phyloP scores from a whole-genome alignment of 2,113 vertebrate species.

The Parus major region DNA sequence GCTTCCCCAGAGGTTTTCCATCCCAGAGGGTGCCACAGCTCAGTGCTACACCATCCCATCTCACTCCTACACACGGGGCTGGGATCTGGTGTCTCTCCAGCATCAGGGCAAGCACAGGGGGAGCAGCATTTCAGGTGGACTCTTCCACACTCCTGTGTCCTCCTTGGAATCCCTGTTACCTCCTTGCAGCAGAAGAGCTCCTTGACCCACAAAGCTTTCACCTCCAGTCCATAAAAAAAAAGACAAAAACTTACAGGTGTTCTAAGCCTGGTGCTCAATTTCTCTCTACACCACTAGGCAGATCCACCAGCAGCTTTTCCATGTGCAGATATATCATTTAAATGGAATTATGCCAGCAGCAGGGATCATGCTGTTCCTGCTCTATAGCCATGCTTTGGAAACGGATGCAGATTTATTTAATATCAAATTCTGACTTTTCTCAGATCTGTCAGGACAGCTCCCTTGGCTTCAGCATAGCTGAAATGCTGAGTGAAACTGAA shows the following conservation, averaged over 20 bases:
- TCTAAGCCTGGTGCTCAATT: background rate
- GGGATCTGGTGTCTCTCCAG: background rate
- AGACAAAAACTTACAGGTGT: background rate
- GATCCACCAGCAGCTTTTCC: background rate
- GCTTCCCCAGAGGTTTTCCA: background rate
- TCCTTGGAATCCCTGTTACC: background rate
- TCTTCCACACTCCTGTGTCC: background rate
- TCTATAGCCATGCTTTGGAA: constrained; percentile 15
- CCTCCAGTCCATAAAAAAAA: background rate
- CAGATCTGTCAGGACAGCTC: constrained; percentile 38
- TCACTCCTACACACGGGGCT: background rate
- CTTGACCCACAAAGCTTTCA: background rate
- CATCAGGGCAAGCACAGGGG: background rate
- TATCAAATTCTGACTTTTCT: constrained; percentile 30
- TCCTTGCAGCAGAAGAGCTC: background rate
- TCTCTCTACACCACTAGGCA: background rate
- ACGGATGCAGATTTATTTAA: constrained; percentile 20
- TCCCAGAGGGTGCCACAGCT: background rate
- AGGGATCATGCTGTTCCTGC: constrained; percentile 22
- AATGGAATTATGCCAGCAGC: constrained; percentile 37
- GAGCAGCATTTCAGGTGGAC: background rate
- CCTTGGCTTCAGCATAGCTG: background rate
- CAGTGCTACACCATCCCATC: background rate
- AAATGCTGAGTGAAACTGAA: background rate
- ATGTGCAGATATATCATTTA: constrained; percentile 23